Percentiles rank a stretch among this genome's conserved stretches.
Conservation (phyloP, 2,888 invertebrate genomes). For the Himalopsyche anomala region DNA sequence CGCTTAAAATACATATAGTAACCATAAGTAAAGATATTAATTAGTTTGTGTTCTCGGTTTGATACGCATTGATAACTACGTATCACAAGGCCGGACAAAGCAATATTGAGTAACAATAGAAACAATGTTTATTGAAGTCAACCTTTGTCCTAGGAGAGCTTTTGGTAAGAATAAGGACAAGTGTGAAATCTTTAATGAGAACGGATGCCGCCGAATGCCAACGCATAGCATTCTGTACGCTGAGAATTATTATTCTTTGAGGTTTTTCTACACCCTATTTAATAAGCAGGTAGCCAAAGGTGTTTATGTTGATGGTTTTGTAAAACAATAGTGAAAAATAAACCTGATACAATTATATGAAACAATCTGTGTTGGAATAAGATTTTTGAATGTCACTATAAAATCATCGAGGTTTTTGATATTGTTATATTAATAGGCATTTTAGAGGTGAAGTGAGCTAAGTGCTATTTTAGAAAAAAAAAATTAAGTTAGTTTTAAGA, state of each 20-base stretch:
- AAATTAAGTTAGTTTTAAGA: too few species aligned
- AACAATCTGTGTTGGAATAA: too few species aligned
- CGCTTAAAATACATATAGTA: not conserved
- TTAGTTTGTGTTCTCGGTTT: not conserved
- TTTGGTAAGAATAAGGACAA: slow-evolving; percentile 58
- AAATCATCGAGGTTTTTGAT: too few species aligned
- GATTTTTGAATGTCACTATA: too few species aligned
- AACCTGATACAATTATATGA: too few species aligned
- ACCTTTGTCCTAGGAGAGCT: slow-evolving; percentile 59
- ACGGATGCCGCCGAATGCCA: slow-evolving; percentile 61
- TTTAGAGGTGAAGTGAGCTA: too few species aligned
- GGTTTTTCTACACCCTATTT: slow-evolving; percentile 14
- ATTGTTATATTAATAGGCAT: too few species aligned
- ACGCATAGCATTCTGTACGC: slow-evolving; percentile 28
- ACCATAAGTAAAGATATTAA: not conserved
- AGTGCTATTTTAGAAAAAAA: too few species aligned
- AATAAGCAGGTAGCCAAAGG: not conserved
- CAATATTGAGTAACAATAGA: slow-evolving; percentile 54
- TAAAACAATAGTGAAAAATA: slow-evolving; percentile 27
- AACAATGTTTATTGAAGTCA: slow-evolving; percentile 61
- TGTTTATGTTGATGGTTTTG: not conserved
- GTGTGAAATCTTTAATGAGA: slow-evolving; percentile 66
- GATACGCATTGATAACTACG: not conserved
- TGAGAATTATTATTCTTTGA: slow-evolving; percentile 17
- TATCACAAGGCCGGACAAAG: not conserved